A percentile compares a stretch with the other conserved stretches of the same genome.
phyloP scores from a whole-genome alignment of 2,888 invertebrate genomes.

The Clitarchus hookeri region DNA sequence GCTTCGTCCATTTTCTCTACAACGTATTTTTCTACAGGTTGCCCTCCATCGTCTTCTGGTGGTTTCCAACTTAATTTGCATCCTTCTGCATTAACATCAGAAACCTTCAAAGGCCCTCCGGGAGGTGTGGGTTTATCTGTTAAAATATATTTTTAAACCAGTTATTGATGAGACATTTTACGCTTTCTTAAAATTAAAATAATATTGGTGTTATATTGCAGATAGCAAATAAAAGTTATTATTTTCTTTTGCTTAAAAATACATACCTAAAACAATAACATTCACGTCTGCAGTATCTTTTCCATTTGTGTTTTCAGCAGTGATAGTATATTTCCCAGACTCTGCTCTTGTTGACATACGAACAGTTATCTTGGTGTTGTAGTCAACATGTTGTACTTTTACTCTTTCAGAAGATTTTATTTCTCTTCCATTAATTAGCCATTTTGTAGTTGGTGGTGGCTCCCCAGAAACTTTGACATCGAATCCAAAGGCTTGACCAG shows the following conservation, averaged over 20 bases:
- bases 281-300: constrained; percentile 92
- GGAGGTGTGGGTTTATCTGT: constrained; percentile 85
- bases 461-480: constrained; percentile 90
- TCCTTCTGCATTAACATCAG: constrained; percentile 87
- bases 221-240: constrained; percentile 1
- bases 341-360: constrained; percentile 81
- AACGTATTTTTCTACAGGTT: constrained; percentile 89
- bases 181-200: not conserved
- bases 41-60: constrained; percentile 93
- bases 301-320: constrained; percentile 93
- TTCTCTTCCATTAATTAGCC: constrained; percentile 83
- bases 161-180: not conserved
- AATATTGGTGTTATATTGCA: constrained; percentile 6
- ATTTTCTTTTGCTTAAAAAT: not conserved
- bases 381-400: constrained; percentile 81
- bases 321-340: constrained; percentile 88
- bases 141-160: constrained; percentile 29
- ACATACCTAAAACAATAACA: constrained; percentile 73
- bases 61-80: constrained; percentile 91
- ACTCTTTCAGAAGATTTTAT: constrained; percentile 73
- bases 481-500: constrained; percentile 85
- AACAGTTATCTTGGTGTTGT: constrained; percentile 82
- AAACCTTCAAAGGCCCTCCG: constrained; percentile 87
- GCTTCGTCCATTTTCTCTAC: constrained; percentile 96
- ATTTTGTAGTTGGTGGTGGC: constrained; percentile 91